These are phyloP conservation scores for Acronicta aceris DNA, from an alignment of 2,888 invertebrate species.

Conservation along the genomic window DNA sequence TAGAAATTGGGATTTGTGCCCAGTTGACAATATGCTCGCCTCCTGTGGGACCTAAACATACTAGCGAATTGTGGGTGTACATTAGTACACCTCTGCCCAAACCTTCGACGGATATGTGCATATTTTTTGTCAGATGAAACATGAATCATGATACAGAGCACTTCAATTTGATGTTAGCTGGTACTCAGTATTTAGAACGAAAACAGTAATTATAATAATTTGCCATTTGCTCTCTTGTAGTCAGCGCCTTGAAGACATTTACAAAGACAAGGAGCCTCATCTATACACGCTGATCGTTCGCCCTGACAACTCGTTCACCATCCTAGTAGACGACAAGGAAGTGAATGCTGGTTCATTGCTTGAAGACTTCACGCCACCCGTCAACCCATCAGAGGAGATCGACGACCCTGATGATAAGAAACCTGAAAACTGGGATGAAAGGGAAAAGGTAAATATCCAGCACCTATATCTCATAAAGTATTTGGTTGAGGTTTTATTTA, in stretches of 20 bases:
- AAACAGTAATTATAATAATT: neutral
- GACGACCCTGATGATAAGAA: slow-evolving; percentile 96
- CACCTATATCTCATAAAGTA: no score
- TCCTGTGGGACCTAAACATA: no score
- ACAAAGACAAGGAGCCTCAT: slow-evolving; percentile 98
- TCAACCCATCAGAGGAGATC: slow-evolving; percentile 98
- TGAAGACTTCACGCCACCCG: slow-evolving; percentile 97
- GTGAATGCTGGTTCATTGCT: slow-evolving; percentile 96
- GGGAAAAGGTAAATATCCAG: slow-evolving; percentile 84
- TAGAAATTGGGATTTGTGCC: no score
- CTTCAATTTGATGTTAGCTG: no score
- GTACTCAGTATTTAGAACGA: no score
- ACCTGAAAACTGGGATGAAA: slow-evolving; percentile 99
- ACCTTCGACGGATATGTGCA: no score
- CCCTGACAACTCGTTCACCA: slow-evolving; percentile 98
- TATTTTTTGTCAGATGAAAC: no score
- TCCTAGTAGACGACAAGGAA: slow-evolving; percentile 95
- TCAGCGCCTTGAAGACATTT: slow-evolving; percentile 94
- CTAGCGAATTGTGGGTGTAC: no score
- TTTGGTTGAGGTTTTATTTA: no score
- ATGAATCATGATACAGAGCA: no score
- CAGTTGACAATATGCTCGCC: no score
- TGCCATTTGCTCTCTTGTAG: slow-evolving; percentile 64
- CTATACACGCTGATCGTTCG: slow-evolving; percentile 98
- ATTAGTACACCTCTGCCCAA: no score